These are phyloP conservation scores for Pinna nobilis DNA, from an alignment of 1,140 invertebrate genomes.

Conservation along the genomic window DNA sequence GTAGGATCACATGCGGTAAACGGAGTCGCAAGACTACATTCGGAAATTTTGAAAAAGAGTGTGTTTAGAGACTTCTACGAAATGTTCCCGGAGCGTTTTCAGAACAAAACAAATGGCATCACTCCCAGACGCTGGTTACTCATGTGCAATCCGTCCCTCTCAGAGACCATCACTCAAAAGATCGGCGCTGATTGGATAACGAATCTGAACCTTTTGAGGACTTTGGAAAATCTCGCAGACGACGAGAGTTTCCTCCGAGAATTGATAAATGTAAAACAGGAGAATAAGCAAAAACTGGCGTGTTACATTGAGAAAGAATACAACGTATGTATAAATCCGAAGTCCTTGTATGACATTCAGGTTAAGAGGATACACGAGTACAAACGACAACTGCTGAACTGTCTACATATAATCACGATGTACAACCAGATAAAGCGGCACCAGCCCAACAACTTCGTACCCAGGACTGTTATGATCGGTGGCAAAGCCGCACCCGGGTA, in stretches of 20 bases:
- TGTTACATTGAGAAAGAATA: constrained; percentile 91
- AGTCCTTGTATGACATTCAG: constrained; percentile 97
- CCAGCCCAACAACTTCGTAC: constrained; percentile 85
- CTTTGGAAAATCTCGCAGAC: constrained; percentile 86
- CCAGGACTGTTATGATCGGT: constrained; percentile 97
- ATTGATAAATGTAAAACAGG: constrained; percentile 91
- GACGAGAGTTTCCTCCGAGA: constrained; percentile 90
- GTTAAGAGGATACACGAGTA: constrained; percentile 99
- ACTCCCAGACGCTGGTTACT: constrained; percentile 97
- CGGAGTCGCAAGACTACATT: constrained; percentile 97
- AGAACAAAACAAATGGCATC: constrained; percentile 99
- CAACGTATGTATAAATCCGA: constrained; percentile 90
- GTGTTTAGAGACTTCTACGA: constrained; percentile 96
- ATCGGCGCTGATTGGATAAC: constrained; percentile 97
- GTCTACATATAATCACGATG: constrained; percentile 95
- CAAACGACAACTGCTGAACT: constrained; percentile 97
- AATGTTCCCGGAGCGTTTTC: constrained; percentile 96
- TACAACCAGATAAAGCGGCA: constrained; percentile 98
- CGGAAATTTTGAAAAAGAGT: constrained; percentile 92
- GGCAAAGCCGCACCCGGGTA: constrained; percentile 99
- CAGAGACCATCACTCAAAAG: constrained; percentile 95
- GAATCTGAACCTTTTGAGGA: constrained; percentile 89
- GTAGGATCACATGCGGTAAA: constrained; percentile 98
- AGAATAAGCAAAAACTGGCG: constrained; percentile 94
- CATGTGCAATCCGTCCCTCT: constrained; percentile 94